A percentile compares a stretch with the other conserved stretches of the same genome.
Evolutionary conservation across 2,888 invertebrate species (phyloP).

Genomic region (Thelaira solivaga): DNA sequence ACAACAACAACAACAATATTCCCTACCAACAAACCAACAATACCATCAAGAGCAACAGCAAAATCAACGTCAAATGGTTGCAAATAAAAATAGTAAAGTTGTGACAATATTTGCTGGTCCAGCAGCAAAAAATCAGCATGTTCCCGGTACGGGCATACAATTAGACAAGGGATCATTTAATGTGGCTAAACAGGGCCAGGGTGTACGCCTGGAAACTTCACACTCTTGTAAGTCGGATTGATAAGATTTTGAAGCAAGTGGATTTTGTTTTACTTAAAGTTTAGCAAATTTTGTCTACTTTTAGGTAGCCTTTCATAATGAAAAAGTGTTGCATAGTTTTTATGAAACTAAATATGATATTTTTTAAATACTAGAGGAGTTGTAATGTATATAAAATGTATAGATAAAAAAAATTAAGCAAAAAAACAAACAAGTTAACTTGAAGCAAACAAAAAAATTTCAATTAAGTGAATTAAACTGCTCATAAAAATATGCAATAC

Average conservation of each 20-base stretch:
- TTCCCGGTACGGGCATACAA: constrained; percentile 72
- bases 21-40: constrained; percentile 27
- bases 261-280: neutral
- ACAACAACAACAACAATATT: constrained; percentile 63
- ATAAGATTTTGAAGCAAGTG: neutral
- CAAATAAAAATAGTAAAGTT: constrained; percentile 56
- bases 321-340: neutral
- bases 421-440: neutral
- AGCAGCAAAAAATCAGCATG: constrained; percentile 72
- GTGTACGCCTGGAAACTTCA: constrained; percentile 67
- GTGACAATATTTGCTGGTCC: constrained; percentile 70
- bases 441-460: constrained; percentile 21
- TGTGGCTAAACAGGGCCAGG: constrained; percentile 63
- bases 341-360: neutral
- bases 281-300: neutral
- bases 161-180: constrained; percentile 70
- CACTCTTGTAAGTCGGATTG: constrained; percentile 69
- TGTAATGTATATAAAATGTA: too few species aligned
- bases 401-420: neutral
- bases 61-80: constrained; percentile 25
- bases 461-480: constrained; percentile 38
- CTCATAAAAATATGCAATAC: constrained; percentile 19
- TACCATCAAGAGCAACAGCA: constrained; percentile 46
- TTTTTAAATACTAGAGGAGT: neutral
- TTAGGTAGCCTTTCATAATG: neutral